phyloP scores from a whole-genome alignment of 2,113 vertebrate genomes.

The Mionectes macconnelli region DNA sequence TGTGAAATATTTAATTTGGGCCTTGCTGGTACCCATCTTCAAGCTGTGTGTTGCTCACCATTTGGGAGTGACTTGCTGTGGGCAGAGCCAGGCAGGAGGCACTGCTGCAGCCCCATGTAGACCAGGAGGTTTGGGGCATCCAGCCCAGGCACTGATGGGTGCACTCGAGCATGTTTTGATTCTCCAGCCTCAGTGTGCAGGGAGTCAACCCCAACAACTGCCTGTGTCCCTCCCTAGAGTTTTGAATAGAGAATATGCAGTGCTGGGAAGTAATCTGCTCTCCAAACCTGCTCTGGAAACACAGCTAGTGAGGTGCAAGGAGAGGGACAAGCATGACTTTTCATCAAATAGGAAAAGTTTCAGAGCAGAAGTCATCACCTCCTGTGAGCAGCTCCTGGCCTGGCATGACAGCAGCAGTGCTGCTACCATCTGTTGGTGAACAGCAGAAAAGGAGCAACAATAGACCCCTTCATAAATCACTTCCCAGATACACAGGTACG shows the following conservation, averaged over 20 bases:
- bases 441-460: constrained; percentile 26
- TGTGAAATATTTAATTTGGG: neutral
- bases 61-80: rapidly evolving
- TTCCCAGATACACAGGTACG: neutral
- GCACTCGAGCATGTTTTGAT: neutral
- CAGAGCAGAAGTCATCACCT: neutral
- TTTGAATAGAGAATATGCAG: neutral
- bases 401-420: neutral
- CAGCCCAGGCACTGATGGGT: neutral
- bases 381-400: neutral
- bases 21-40: neutral
- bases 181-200: neutral
- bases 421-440: constrained; percentile 60
- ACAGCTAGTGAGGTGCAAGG: neutral
- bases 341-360: neutral
- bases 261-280: neutral
- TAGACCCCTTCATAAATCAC: neutral
- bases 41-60: neutral
- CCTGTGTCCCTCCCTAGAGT: neutral
- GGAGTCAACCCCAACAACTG: neutral
- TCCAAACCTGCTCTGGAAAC: neutral
- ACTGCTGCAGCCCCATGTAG: neutral
- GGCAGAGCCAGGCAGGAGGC: neutral
- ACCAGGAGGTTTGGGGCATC: neutral
- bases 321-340: neutral